Evolutionary conservation across 2,888 invertebrate species (phyloP).

Genomic region (Drosophila macrothrix): DNA sequence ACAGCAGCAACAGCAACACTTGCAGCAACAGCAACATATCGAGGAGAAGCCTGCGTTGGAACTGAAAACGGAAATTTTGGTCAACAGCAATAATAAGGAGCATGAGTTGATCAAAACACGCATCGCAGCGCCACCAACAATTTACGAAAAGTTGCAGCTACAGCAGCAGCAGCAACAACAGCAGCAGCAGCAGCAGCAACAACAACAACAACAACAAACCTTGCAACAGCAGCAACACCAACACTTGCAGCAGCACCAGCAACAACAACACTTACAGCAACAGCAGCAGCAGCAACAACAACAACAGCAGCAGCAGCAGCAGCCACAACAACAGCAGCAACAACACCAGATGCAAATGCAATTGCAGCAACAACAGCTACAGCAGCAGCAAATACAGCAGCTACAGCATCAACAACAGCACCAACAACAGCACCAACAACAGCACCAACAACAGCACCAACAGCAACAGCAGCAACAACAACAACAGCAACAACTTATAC

Average conservation of each 20-base stretch:
- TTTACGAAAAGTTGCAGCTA: slow-evolving; percentile 35
- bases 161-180: slow-evolving; percentile 40
- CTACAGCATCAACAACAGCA: slow-evolving; percentile 32
- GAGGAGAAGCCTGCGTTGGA: slow-evolving; percentile 45
- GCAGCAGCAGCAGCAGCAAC: slow-evolving; percentile 39
- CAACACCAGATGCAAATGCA: slow-evolving; percentile 10
- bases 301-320: slow-evolving; percentile 17
- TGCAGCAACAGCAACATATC: slow-evolving; percentile 32
- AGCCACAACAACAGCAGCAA: slow-evolving; percentile 31
- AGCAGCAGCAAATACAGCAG: no score
- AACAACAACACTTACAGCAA: slow-evolving; percentile 12
- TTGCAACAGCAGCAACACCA: no score
- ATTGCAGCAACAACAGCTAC: slow-evolving; percentile 27
- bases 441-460: slow-evolving; percentile 13
- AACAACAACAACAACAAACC: slow-evolving; percentile 28
- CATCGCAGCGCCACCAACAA: slow-evolving; percentile 6
- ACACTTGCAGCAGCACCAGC: slow-evolving; percentile 19
- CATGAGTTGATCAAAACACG: slow-evolving; percentile 37
- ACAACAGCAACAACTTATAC: slow-evolving; percentile 27
- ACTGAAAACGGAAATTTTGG: slow-evolving; percentile 41
- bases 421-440: slow-evolving; percentile 28
- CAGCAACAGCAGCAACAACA: slow-evolving; percentile 10
- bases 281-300: slow-evolving; percentile 15
- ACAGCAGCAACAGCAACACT: slow-evolving; percentile 22
- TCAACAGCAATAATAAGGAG: slow-evolving; percentile 48